Conservation (phyloP, 2,113 vertebrate species). For the Talpa occidentalis region DNA sequence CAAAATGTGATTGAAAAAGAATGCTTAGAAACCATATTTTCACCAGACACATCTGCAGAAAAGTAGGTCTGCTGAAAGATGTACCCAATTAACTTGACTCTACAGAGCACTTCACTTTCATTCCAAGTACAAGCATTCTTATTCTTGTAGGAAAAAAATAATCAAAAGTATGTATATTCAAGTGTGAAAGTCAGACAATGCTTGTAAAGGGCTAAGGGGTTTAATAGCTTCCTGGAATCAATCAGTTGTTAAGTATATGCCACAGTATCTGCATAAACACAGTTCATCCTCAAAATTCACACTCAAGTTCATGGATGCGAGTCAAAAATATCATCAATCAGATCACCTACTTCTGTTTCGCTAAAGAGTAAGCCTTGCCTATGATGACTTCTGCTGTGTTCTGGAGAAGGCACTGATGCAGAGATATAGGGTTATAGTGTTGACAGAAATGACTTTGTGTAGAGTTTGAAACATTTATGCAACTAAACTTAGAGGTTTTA, state of each 20-base stretch:
- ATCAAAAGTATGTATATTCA: not conserved
- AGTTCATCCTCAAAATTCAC: not conserved
- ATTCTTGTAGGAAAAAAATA: not conserved
- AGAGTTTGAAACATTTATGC: not conserved
- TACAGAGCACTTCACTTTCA: not conserved
- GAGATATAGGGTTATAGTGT: too few species aligned
- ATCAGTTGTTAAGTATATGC: not conserved
- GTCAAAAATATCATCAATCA: not conserved
- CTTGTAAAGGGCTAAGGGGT: not conserved
- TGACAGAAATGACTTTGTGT: not conserved
- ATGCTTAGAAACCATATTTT: not conserved
- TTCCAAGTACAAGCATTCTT: not conserved
- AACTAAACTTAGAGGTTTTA: not conserved
- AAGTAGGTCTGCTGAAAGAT: not conserved
- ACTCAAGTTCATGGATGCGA: not conserved
- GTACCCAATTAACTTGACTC: not conserved
- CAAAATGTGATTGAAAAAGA: not conserved
- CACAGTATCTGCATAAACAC: not conserved
- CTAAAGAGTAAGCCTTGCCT: not conserved
- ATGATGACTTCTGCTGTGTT: not conserved
- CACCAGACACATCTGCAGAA: not conserved
- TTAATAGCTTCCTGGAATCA: not conserved
- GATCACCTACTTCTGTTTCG: not conserved
- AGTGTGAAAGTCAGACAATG: not conserved
- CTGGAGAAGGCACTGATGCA: not conserved